Percentiles rank a stretch among this genome's conserved stretches.
phyloP scores from a whole-genome alignment of 2,797 vertebrate genomes.

The Ataeniobius toweri region DNA sequence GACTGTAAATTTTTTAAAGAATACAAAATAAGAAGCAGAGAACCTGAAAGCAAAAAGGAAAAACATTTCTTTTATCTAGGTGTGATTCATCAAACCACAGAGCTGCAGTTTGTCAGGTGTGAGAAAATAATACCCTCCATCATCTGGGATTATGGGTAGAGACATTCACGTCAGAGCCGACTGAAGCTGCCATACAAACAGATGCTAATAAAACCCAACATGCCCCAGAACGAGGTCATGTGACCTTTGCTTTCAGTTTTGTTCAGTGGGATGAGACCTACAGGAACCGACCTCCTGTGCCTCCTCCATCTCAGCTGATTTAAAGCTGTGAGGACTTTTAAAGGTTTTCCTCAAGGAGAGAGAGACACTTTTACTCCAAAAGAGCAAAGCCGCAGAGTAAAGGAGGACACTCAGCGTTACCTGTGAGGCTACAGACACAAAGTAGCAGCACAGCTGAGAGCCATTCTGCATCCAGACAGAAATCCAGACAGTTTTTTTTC shows the following conservation, averaged over 20 bases:
- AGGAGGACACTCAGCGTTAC: neutral
- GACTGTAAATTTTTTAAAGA: neutral
- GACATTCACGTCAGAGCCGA: slow-evolving; percentile 9
- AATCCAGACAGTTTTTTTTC: neutral
- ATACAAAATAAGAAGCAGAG: neutral
- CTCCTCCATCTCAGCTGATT: neutral
- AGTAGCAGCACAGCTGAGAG: neutral
- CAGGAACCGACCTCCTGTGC: neutral
- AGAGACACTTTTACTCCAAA: neutral
- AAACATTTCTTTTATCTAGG: neutral
- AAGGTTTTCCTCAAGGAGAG: neutral
- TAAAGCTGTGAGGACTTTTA: neutral
- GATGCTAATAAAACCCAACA: neutral
- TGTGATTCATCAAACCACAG: neutral
- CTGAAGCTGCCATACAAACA: neutral
- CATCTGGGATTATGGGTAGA: slow-evolving; percentile 36
- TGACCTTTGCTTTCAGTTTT: slow-evolving; percentile 1
- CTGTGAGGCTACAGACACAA: neutral
- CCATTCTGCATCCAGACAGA: neutral
- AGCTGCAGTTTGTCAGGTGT: slow-evolving; percentile 11
- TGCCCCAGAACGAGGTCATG: neutral
- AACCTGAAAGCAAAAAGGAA: neutral
- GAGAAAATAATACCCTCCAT: slow-evolving; percentile 23
- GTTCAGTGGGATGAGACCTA: neutral
- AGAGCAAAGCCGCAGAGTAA: neutral